A percentile compares a stretch with the other conserved stretches of the same genome.
Evolutionary conservation across 2,888 invertebrate genomes (phyloP).

Genomic region (Clivina fossor): DNA sequence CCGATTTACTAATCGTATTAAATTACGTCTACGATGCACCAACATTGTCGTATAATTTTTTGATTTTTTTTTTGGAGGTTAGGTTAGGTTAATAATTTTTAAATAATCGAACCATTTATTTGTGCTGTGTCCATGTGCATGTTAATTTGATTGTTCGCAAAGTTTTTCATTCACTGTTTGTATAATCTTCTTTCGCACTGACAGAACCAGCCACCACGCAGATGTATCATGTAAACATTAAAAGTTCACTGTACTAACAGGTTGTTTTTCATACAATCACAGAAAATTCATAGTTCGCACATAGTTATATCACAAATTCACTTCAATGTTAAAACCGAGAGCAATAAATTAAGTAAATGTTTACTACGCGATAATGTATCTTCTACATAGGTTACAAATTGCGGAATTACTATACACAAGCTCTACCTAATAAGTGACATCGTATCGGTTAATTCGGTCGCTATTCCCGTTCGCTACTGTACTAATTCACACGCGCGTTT

Average conservation of each 20-base stretch:
- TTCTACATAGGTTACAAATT: conserved; percentile 23
- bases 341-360: background rate
- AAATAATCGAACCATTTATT: conserved; percentile 35
- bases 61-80: conserved; percentile 2
- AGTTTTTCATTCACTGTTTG: background rate
- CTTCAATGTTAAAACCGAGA: background rate
- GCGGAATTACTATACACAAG: conserved; percentile 24
- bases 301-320: background rate
- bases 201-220: background rate
- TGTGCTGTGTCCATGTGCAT: conserved; percentile 50
- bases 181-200: background rate
- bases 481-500: conserved; percentile 29
- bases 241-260: conserved; percentile 50
- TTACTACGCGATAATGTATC: background rate
- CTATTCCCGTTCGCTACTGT: conserved; percentile 19
- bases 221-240: conserved; percentile 45
- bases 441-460: conserved; percentile 11
- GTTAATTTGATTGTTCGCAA: conserved; percentile 5
- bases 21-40: conserved; percentile 3
- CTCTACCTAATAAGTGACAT: conserved; percentile 4
- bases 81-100: conserved; percentile 25
- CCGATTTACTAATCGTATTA: conserved; percentile 3
- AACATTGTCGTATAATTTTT: background rate
- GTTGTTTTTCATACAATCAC: conserved; percentile 44
- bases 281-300: conserved; percentile 7